phyloP scores from a whole-genome alignment of 2,113 vertebrate genomes.

The Lepus europaeus region DNA sequence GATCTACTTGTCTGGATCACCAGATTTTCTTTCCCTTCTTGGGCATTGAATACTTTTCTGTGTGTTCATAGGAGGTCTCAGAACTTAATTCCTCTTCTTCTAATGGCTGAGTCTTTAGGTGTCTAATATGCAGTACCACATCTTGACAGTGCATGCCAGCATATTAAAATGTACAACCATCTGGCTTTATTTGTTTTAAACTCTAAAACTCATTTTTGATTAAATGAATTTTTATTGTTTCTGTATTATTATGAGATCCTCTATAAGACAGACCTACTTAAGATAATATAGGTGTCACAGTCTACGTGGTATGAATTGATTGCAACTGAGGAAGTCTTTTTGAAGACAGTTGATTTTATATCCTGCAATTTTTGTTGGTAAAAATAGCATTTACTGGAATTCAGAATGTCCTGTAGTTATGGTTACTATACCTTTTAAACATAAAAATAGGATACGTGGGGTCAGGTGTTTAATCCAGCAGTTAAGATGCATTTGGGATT shows the following conservation, averaged over 20 bases:
- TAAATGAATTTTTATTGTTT: slow-evolving; percentile 34
- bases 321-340: slow-evolving; percentile 27
- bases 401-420: neutral
- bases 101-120: neutral
- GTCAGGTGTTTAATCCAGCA: too few species aligned
- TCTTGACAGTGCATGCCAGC: neutral
- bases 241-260: neutral
- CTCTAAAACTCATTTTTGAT: neutral
- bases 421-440: slow-evolving; percentile 1
- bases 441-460: neutral
- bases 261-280: neutral
- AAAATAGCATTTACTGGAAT: slow-evolving; percentile 12
- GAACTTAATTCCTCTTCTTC: neutral
- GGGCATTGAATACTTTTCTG: neutral
- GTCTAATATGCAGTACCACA: neutral
- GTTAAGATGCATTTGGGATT: too few species aligned
- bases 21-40: neutral
- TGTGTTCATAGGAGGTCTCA: neutral
- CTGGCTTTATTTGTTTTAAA: slow-evolving; percentile 34
- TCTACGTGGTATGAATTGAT: slow-evolving; percentile 18
- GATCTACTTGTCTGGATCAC: neutral
- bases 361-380: neutral
- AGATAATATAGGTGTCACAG: neutral
- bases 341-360: slow-evolving; percentile 21
- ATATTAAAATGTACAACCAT: neutral